Evolutionary conservation across 2,113 vertebrate genomes (phyloP).

Genomic region (Gavia stellata): DNA sequence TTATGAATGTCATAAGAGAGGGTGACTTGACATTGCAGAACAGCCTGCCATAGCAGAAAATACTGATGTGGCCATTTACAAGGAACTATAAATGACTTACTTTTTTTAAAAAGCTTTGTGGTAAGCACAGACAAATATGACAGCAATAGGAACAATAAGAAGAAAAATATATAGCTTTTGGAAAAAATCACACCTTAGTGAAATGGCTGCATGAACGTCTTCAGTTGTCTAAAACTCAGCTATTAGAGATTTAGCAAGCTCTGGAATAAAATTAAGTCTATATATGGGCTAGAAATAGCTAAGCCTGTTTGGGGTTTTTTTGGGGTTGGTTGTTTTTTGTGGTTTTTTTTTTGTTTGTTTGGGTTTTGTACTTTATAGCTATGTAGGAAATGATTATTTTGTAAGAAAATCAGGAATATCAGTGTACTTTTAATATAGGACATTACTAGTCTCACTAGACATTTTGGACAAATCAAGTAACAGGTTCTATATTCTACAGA

Average conservation of each 20-base stretch:
- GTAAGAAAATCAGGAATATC: background rate
- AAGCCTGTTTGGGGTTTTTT: fast-evolving
- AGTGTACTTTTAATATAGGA: background rate
- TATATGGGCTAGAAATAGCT: background rate
- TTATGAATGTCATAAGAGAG: background rate
- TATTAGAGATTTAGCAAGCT: background rate
- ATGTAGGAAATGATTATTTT: background rate
- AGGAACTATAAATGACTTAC: background rate
- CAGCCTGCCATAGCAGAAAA: background rate
- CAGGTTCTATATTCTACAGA: background rate
- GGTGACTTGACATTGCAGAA: background rate
- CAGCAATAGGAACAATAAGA: background rate
- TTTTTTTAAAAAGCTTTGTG: background rate
- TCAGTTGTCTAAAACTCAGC: background rate
- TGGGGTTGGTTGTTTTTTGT: background rate
- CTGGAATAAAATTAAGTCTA: background rate
- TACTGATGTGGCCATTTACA: background rate
- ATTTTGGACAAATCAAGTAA: background rate
- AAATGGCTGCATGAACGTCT: background rate
- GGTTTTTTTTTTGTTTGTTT: background rate
- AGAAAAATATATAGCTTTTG: background rate
- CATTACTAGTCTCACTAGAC: background rate
- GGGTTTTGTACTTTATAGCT: fast-evolving
- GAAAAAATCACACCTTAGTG: background rate
- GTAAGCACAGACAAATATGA: background rate